phyloP scores from a whole-genome alignment of 2,797 vertebrate species.

The Lepilemur ruficaudatus region DNA sequence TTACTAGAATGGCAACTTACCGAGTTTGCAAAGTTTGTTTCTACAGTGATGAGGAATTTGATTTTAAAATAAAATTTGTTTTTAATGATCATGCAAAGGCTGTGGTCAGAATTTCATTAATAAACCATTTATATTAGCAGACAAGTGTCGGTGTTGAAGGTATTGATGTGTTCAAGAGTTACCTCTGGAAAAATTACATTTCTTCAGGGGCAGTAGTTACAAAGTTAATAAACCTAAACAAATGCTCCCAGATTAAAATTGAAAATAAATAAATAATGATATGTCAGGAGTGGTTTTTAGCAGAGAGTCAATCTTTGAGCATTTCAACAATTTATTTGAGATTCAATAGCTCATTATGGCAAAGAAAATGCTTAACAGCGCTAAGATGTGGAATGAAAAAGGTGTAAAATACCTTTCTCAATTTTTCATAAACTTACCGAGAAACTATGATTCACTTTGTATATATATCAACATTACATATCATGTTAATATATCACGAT shows the following conservation, averaged over 20 bases:
- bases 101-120: not conserved
- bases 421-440: not conserved
- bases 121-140: not conserved
- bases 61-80: not conserved
- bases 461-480: not conserved
- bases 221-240: slow-evolving; percentile 45
- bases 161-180: not conserved
- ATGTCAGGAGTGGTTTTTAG: not conserved
- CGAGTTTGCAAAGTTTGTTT: not conserved
- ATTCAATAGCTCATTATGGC: not conserved
- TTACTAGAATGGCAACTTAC: not conserved
- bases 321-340: slow-evolving; percentile 42
- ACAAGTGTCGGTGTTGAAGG: not conserved
- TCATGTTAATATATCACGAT: not conserved
- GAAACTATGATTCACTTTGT: not conserved
- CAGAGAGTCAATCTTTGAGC: not conserved
- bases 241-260: slow-evolving; percentile 21
- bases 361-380: not conserved
- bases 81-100: not conserved
- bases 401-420: rapidly evolving
- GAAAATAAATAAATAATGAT: slow-evolving; percentile 14
- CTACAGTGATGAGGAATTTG: rapidly evolving
- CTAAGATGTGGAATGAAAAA: not conserved
- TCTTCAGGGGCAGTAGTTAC: not conserved
- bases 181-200: not conserved